These are phyloP conservation scores for Tenthredo distinguenda DNA, from an alignment of 2,888 invertebrate genomes.

Conservation along the genomic window DNA sequence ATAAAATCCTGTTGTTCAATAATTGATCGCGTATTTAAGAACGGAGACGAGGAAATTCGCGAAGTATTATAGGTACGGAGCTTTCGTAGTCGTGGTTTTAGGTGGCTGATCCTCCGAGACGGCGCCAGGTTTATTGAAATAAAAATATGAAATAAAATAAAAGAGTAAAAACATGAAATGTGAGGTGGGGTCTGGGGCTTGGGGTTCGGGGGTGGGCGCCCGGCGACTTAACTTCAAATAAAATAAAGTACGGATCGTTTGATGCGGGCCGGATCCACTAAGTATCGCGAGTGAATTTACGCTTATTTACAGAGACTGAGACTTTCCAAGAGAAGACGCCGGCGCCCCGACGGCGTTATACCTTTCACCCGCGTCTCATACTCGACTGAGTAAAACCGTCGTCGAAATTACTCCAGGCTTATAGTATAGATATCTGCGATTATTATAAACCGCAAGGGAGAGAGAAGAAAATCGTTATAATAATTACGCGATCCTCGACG, in stretches of 20 bases:
- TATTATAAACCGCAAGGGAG: neutral
- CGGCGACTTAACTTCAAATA: constrained; percentile 54
- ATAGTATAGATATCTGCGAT: neutral
- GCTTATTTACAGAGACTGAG: constrained; percentile 64
- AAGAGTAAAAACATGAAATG: constrained; percentile 57
- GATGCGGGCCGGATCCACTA: constrained; percentile 63
- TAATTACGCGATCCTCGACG: neutral
- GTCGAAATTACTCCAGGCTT: neutral
- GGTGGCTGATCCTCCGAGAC: neutral
- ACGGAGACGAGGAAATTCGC: neutral
- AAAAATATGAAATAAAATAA: neutral
- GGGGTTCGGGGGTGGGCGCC: neutral
- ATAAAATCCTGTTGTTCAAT: too few relatives aligned
- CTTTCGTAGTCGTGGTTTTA: neutral
- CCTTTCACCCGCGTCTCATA: constrained; percentile 46
- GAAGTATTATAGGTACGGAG: neutral
- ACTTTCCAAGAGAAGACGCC: constrained; percentile 56
- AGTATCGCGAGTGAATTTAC: constrained; percentile 64
- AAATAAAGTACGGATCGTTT: constrained; percentile 58
- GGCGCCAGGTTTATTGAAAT: constrained; percentile 58
- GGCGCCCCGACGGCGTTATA: constrained; percentile 61
- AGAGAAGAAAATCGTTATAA: neutral
- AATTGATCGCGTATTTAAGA: neutral
- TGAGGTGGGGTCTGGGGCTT: constrained; percentile 50
- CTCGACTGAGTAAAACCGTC: constrained; percentile 41